A percentile compares a stretch with the other conserved stretches of the same genome.
phyloP scores from a whole-genome alignment of 2,113 vertebrate species.

The Chiloscyllium plagiosum region DNA sequence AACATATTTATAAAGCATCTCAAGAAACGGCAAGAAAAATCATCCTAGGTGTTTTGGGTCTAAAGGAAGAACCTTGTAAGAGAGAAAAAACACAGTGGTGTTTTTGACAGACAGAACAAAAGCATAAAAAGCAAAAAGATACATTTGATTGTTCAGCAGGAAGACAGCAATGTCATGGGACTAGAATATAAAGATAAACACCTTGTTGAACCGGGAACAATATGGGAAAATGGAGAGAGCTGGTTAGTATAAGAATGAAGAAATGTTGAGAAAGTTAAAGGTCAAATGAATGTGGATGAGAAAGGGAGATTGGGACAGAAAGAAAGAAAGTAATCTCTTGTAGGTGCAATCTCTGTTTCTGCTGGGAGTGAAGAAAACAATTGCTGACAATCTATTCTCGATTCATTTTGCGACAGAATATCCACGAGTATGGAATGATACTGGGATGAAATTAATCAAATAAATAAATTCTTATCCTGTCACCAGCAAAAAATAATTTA shows the following conservation, averaged over 20 bases:
- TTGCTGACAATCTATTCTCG: background rate
- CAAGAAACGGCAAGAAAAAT: background rate
- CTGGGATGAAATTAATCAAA: background rate
- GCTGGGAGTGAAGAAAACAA: background rate
- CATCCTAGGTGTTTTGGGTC: background rate
- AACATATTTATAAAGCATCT: background rate
- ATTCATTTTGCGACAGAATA: background rate
- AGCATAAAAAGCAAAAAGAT: background rate
- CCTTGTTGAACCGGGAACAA: background rate
- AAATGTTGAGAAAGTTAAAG: background rate
- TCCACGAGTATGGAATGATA: background rate
- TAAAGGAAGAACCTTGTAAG: background rate
- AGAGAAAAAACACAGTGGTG: background rate
- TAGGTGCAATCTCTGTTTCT: background rate
- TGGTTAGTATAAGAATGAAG: background rate
- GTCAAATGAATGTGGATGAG: background rate
- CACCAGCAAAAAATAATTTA: background rate
- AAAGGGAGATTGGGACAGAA: background rate
- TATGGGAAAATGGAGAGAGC: background rate
- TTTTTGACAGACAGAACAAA: background rate
- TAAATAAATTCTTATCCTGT: background rate
- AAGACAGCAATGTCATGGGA: background rate
- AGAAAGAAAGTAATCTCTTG: background rate
- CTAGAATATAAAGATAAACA: background rate
- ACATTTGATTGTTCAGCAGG: background rate